Percentiles rank a stretch among this genome's conserved stretches.
These are phyloP conservation scores for Drosophila falleni DNA, from an alignment of 2,888 invertebrate species.

Conservation along the genomic window DNA sequence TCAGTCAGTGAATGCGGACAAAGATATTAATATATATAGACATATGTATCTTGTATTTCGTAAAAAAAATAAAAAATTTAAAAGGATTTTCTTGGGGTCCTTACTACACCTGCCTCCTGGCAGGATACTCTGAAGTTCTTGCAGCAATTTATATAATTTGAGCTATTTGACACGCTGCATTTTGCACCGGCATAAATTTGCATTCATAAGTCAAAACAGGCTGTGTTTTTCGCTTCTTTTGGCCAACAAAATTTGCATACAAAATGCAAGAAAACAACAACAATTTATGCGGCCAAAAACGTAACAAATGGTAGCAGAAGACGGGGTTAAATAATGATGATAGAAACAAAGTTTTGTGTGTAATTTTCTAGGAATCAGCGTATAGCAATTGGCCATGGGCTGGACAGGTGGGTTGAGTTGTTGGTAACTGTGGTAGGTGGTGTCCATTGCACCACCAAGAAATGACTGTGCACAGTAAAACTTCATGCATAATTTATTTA, in stretches of 20 bases:
- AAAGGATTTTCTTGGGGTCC: neutral
- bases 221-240: constrained; percentile 14
- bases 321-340: constrained; percentile 21
- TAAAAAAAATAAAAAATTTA: too few relatives aligned
- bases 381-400: constrained; percentile 11
- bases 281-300: constrained; percentile 43
- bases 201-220: constrained; percentile 58
- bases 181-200: constrained; percentile 67
- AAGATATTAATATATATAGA: too few relatives aligned
- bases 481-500: constrained; percentile 82
- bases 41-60: too few relatives aligned
- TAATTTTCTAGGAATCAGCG: constrained; percentile 59
- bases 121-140: neutral
- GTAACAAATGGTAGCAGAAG: neutral
- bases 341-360: constrained; percentile 28
- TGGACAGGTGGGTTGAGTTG: constrained; percentile 7
- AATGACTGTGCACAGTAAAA: constrained; percentile 38
- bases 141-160: constrained; percentile 32
- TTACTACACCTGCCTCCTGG: neutral
- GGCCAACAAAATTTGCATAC: constrained; percentile 62
- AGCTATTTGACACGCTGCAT: constrained; percentile 42
- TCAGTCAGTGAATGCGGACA: too few relatives aligned
- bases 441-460: constrained; percentile 21
- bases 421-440: constrained; percentile 3
- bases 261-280: constrained; percentile 48